A percentile compares a stretch with the other conserved stretches of the same genome.
These are phyloP conservation scores for Cybosia mesomella DNA, from an alignment of 2,888 invertebrate genomes.

Conservation along the genomic window DNA sequence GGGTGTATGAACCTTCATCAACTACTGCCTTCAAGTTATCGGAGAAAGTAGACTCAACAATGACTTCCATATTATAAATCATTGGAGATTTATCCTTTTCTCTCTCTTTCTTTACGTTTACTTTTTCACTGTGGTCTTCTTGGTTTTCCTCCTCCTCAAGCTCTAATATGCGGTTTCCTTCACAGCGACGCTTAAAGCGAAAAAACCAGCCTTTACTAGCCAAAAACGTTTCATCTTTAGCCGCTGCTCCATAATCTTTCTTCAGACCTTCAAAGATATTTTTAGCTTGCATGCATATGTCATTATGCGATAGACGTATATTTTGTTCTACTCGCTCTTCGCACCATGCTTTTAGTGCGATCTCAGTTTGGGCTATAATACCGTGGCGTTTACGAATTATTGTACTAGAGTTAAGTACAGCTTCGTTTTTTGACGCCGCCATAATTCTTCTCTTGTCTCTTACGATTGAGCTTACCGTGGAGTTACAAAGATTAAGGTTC, in stretches of 20 bases:
- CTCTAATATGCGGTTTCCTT: slow-evolving; percentile 33
- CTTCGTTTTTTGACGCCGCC: slow-evolving; percentile 31
- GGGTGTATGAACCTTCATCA: slow-evolving; percentile 13
- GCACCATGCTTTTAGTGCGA: slow-evolving; percentile 34
- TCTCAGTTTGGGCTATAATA: slow-evolving; percentile 36
- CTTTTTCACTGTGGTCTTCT: background rate
- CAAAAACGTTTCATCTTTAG: slow-evolving; percentile 30
- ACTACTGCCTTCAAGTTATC: slow-evolving; percentile 24
- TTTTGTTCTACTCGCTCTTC: slow-evolving; percentile 32
- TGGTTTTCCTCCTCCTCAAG: slow-evolving; percentile 23
- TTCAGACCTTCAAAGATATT: slow-evolving; percentile 37
- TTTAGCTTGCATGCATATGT: slow-evolving; percentile 36
- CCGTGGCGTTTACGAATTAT: slow-evolving; percentile 23
- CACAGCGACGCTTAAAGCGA: slow-evolving; percentile 41
- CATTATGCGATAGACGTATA: slow-evolving; percentile 29
- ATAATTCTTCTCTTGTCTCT: slow-evolving; percentile 36
- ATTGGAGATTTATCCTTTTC: background rate
- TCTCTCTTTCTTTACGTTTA: slow-evolving; percentile 6
- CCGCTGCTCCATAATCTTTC: slow-evolving; percentile 34
- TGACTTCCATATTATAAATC: slow-evolving; percentile 17
- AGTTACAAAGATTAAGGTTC: slow-evolving; percentile 29
- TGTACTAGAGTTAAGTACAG: slow-evolving; percentile 28
- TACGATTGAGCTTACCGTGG: slow-evolving; percentile 32
- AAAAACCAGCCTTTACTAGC: slow-evolving; percentile 46
- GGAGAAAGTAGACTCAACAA: slow-evolving; percentile 36